Evolutionary conservation across 2,113 vertebrate species (phyloP), one percentile per base, ranked within the genome.

Genomic region (Ardeotis arabs): DNA sequence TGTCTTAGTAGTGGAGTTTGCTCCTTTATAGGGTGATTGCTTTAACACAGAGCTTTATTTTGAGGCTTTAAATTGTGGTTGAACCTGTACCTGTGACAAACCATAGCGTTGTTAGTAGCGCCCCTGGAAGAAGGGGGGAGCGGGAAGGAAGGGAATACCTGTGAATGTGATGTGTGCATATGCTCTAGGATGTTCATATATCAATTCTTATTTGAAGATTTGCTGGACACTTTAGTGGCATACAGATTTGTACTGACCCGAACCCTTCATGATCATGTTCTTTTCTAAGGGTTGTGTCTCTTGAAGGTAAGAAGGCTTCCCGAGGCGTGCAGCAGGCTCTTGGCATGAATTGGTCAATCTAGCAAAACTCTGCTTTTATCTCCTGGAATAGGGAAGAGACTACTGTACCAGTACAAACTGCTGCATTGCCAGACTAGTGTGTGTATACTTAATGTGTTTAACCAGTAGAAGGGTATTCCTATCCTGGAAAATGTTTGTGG

Each of bases 331-430:
- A 89, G 53, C 60, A 66, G 62, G 31, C 31, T 95, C 66, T 78
- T 6, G 2, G 47, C 5, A 4, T 47, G 33, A n/a, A 5, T 62
- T 0, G 0, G n/a, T 69, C 68, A 77, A 13, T 52, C 33, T 29
- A 28, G 47, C 25, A 50, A 55, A 82, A 20, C 50, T 39, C 17
- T 82, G 35, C 29, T 50, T 68, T 6, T 59, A 6, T 37, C 22
- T 72, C 11, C 47, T 74, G 52, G 31, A 59, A 14, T 2, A 27
- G 17, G 37, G 52, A 35, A 12, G 7, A 63, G n/a, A 21, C 13
- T 33, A 0, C 50, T 78, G 37, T 45, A 49, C 74, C n/a, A 47
- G 13, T 59, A 53, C 27, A 14, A 31, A 60, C 20, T 67, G 45
- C 67, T 76, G 6, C 79, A 3, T 14, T 85, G 66, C 66, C 44